Evolutionary conservation across 2,113 vertebrate species (phyloP).

Genomic region (Sinocyclocheilus anophthalmus): DNA sequence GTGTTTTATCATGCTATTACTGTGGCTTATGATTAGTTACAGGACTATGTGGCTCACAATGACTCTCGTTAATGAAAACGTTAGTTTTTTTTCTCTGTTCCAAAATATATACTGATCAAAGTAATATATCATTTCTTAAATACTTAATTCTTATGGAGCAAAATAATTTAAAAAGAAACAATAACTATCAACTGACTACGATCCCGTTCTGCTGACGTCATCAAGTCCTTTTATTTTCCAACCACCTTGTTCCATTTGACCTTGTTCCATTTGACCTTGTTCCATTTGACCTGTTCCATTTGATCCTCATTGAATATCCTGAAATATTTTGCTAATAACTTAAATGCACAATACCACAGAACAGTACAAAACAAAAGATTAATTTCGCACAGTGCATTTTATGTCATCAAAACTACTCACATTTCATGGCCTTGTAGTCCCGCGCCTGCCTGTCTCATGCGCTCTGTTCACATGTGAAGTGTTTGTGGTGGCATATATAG

Average conservation of each 20-base stretch:
- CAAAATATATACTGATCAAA: not conserved
- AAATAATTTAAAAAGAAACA: not conserved
- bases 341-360: not conserved
- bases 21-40: not conserved
- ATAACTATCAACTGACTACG: not conserved
- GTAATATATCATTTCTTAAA: not conserved
- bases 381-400: not conserved
- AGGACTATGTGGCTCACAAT: not conserved
- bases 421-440: slow-evolving; percentile 54
- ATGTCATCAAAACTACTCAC: slow-evolving; percentile 60
- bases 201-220: not conserved
- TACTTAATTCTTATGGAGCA: not conserved
- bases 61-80: not conserved
- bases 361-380: not conserved
- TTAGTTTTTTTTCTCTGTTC: not conserved
- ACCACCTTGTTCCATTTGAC: not conserved
- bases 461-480: slow-evolving; percentile 47
- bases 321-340: not conserved
- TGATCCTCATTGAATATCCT: not conserved
- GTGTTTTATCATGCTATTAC: not conserved
- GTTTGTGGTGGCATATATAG: slow-evolving; percentile 19
- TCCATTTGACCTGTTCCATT: not conserved
- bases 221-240: not conserved
- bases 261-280: not conserved
- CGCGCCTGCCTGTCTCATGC: slow-evolving; percentile 39